Evolutionary conservation across 2,113 vertebrate species (phyloP).

Genomic region (Condylura cristata): DNA sequence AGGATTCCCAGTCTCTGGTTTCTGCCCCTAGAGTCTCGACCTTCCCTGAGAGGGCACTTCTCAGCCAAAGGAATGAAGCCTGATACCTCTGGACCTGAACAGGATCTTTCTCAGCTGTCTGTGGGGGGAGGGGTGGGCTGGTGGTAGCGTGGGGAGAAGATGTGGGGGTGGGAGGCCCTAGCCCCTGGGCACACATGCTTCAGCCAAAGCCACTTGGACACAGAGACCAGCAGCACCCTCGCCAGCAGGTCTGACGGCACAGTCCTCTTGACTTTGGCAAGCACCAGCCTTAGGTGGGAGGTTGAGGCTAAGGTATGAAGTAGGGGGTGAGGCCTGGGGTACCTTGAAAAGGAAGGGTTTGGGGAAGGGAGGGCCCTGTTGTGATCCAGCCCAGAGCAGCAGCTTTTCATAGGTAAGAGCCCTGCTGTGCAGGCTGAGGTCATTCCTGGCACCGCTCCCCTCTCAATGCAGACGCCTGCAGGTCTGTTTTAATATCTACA

Average conservation of each 20-base stretch:
- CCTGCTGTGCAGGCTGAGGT: conserved; percentile 81
- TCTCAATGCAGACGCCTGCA: conserved; percentile 79
- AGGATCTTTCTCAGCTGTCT: not conserved
- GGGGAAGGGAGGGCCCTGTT: not conserved
- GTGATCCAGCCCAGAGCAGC: conserved; percentile 22
- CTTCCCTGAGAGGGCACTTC: not conserved
- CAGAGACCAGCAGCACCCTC: not conserved
- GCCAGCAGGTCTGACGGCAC: not conserved
- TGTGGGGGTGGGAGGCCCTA: not conserved
- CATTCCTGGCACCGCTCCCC: conserved; percentile 82
- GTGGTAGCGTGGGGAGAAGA: not conserved
- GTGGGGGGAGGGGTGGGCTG: no score
- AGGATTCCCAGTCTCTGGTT: not conserved
- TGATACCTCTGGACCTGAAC: not conserved
- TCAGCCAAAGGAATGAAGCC: not conserved
- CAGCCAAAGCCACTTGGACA: conserved; percentile 5
- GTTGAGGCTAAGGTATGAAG: not conserved
- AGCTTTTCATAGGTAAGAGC: conserved; percentile 78
- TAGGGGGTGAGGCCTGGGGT: not conserved
- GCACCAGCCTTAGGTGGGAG: not conserved
- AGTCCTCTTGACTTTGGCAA: not conserved
- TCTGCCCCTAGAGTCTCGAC: not conserved
- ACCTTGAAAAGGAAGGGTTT: not conserved
- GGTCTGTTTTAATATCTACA: conserved; percentile 84
- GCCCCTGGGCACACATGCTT: not conserved